Evolutionary conservation across 23 tunicate genomes (phyloP).

Genomic region (Ciona savignyi): DNA sequence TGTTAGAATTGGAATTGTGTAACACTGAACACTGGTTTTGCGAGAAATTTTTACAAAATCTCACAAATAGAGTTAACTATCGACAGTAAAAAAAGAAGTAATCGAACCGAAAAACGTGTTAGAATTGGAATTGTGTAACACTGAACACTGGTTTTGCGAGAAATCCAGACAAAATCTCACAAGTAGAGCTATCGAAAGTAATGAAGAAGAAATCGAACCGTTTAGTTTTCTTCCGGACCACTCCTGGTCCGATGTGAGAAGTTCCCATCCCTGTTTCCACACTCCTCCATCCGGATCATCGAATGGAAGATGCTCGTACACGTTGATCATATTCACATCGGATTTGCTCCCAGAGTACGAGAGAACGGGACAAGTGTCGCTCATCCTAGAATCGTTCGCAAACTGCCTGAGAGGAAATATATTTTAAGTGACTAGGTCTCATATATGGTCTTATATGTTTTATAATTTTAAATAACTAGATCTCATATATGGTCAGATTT

Average conservation of each 20-base stretch:
- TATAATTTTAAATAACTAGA: no score
- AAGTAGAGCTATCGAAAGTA: neutral
- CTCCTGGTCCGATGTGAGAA: slow-evolving; percentile 72
- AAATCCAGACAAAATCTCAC: neutral
- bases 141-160: no score
- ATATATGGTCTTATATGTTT: neutral
- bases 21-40: no score
- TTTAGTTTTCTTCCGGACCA: slow-evolving; percentile 73
- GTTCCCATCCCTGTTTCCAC: slow-evolving; percentile 96
- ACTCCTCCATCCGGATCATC: slow-evolving; percentile 92
- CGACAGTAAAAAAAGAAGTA: no score
- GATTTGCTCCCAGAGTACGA: slow-evolving; percentile 23
- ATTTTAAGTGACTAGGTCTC: neutral
- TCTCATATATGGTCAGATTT: no score
- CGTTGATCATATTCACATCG: slow-evolving; percentile 65
- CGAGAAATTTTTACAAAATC: no score
- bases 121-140: no score
- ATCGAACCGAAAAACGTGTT: no score
- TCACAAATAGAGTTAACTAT: no score
- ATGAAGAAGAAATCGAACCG: slow-evolving; percentile 32
- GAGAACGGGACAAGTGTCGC: slow-evolving; percentile 29
- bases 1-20: no score
- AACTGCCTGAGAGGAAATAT: neutral
- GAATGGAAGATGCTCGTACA: slow-evolving; percentile 52
- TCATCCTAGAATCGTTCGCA: neutral